Evolutionary conservation across 2,797 vertebrate genomes (phyloP).

Genomic region (Antennarius maculatus): DNA sequence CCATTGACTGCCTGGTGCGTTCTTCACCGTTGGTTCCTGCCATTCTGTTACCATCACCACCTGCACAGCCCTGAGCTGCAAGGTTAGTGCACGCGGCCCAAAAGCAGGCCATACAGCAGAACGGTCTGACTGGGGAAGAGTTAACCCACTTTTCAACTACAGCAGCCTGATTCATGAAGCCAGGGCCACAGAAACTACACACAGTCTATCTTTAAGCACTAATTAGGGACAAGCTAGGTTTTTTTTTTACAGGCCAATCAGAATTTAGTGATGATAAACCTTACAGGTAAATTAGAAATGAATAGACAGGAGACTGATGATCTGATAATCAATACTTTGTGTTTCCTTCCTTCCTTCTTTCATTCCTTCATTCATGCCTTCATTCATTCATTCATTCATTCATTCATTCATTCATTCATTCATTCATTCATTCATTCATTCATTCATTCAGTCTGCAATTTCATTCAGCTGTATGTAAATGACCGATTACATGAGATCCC

Average conservation of each 20-base stretch:
- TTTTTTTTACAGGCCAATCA: slow-evolving; percentile 4
- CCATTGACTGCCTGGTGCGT: slow-evolving; percentile 22
- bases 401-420: background rate
- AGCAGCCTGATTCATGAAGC: slow-evolving; percentile 43
- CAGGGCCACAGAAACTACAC: slow-evolving; percentile 23
- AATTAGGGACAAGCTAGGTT: background rate
- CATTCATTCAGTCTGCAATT: background rate
- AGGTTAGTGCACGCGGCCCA: slow-evolving; percentile 23
- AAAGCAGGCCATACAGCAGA: slow-evolving; percentile 32
- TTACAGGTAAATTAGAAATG: background rate
- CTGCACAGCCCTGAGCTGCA: slow-evolving; percentile 22
- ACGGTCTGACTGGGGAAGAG: slow-evolving; percentile 22
- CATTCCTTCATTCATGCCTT: too few species aligned
- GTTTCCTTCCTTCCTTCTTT: background rate
- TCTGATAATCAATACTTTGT: background rate
- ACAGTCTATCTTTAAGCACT: slow-evolving; percentile 15
- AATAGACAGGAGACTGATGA: background rate
- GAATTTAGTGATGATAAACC: background rate
- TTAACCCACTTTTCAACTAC: slow-evolving; percentile 52
- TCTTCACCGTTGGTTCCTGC: slow-evolving; percentile 16
- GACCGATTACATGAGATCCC: background rate
- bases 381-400: too few species aligned
- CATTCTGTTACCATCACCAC: slow-evolving; percentile 20
- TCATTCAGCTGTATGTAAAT: slow-evolving; percentile 13
- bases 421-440: background rate